Evolutionary conservation across 2,797 vertebrate species (phyloP), one percentile per base, ranked within the genome.

Genomic region (Chelonia mydas): DNA sequence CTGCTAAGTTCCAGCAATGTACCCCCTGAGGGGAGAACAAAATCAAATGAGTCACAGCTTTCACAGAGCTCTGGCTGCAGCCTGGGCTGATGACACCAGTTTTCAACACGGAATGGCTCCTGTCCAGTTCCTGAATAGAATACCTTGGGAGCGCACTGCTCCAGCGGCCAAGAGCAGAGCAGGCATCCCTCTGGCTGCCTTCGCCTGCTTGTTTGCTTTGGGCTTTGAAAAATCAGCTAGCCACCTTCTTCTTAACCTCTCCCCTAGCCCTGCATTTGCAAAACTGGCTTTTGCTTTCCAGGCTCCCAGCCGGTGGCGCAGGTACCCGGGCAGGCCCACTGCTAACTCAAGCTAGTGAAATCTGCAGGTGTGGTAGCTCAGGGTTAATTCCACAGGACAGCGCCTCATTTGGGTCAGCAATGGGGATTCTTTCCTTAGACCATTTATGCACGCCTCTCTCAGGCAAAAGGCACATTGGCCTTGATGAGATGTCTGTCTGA

Each of bases 11-110:
- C 86, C 82, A 89, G 96, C 89, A 87, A 88, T 90, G 57, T 74
- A 85, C 92, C 91, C 95, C 50, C 21, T 80, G 77, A 90, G 5
- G 28, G 81, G 65, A 81, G 84, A 89, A 92, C n/a, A 86, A 95
- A 97, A 91, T 54, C 76, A 84, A 85, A 72, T n/a, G 79, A 95
- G 92, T 94, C 79, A 95, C 93, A 95, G 87, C 88, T 93, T 86
- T 94, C 90, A 25, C 49, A 11, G 86, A 11, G 16, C 85, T 87
- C 84, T 37, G 0, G 45, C 86, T 91, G 78, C 91, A 81, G 85
- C 49, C 33, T 4, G 86, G 80, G 41, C 83, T 2, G 6, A 51
- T 50, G 93, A 27, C 81, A 86, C 82, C 1, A 0, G n/a, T 94
- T 82, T 51, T 90, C 83, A 80, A 50, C 8, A 55, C 80, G 59